phyloP scores from a whole-genome alignment of 2,113 vertebrate genomes.

The Tonatia bakeri region DNA sequence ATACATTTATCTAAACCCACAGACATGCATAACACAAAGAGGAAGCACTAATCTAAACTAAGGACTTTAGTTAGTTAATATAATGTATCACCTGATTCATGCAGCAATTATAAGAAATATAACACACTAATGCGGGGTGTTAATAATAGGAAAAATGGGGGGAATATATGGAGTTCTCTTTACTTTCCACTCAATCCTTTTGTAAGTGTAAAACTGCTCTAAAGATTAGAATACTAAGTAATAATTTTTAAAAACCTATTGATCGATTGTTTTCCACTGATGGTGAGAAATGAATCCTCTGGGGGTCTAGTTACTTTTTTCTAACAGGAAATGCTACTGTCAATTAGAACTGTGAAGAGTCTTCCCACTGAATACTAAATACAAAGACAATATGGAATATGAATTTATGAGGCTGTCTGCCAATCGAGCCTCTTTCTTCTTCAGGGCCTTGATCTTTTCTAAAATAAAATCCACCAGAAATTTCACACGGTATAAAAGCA shows the following conservation, averaged over 20 bases:
- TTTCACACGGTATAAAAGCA: slow-evolving; percentile 50
- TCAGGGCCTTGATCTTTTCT: slow-evolving; percentile 49
- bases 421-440: slow-evolving; percentile 38
- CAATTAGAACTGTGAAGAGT: not conserved
- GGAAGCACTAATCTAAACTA: not conserved
- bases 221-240: not conserved
- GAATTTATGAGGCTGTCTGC: slow-evolving; percentile 14
- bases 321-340: slow-evolving; percentile 26
- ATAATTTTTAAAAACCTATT: not conserved
- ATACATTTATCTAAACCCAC: not conserved
- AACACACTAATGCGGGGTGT: not conserved
- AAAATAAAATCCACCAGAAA: slow-evolving; percentile 52
- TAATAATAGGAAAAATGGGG: not conserved
- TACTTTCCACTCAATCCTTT: not conserved
- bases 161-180: not conserved
- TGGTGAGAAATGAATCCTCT: not conserved
- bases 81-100: no score
- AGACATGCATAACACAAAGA: not conserved
- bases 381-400: slow-evolving; percentile 6
- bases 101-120: not conserved
- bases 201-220: not conserved
- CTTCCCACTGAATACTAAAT: not conserved
- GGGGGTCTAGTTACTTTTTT: not conserved
- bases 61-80: not conserved
- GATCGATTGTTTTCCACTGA: not conserved